A percentile compares a stretch with the other conserved stretches of the same genome.
These are phyloP conservation scores for Muntiacus reevesi DNA, from an alignment of 2,113 vertebrate genomes.

Conservation along the genomic window DNA sequence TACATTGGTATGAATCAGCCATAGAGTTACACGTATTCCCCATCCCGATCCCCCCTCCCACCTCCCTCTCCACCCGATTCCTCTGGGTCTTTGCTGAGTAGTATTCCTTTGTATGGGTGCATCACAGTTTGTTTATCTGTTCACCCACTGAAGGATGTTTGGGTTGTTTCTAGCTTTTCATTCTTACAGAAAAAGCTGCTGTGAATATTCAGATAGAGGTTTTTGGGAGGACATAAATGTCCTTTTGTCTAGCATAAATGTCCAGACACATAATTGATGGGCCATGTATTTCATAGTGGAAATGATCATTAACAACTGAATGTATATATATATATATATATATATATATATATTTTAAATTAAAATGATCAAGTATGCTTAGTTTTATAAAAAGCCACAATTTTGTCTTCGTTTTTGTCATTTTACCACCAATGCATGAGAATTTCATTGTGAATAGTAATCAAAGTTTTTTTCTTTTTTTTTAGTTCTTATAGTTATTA, in stretches of 20 bases:
- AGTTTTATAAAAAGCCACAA: background rate
- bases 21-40: too few species aligned
- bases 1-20: too few species aligned
- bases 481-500: background rate
- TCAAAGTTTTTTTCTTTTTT: background rate
- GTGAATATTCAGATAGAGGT: background rate
- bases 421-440: background rate
- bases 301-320: background rate
- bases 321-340: background rate
- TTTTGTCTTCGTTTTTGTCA: background rate
- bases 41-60: too few species aligned
- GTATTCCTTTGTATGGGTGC: background rate
- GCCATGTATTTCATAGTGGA: background rate
- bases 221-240: background rate
- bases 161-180: background rate
- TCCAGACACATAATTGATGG: background rate
- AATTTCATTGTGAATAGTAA: background rate
- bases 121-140: background rate
- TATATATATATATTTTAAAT: background rate
- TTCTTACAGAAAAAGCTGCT: background rate
- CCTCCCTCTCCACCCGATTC: too few species aligned
- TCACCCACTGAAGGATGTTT: background rate
- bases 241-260: background rate
- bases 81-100: background rate
- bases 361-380: background rate